phyloP scores from a whole-genome alignment of 2,888 invertebrate species.

The Drosophila colorata region DNA sequence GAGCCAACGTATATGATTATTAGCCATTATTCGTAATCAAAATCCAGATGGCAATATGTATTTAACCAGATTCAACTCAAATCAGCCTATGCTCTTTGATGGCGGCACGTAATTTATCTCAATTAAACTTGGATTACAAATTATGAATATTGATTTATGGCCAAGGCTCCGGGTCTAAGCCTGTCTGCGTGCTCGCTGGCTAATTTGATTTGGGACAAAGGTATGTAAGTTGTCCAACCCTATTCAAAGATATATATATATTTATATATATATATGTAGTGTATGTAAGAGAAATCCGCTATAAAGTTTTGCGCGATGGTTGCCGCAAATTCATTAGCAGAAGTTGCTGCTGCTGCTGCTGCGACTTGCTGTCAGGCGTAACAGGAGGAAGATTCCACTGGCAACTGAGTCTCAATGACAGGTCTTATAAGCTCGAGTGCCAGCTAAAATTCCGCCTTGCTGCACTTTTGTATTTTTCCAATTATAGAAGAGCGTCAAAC shows the following conservation, averaged over 20 bases:
- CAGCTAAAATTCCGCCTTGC: conserved; percentile 30
- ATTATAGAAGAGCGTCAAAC: conserved; percentile 64
- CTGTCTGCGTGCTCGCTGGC: conserved; percentile 6
- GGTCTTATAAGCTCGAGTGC: conserved; percentile 19
- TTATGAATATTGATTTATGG: conserved; percentile 71
- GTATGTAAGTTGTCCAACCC: conserved; percentile 26
- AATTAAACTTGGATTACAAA: conserved; percentile 65
- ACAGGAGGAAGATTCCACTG: conserved; percentile 23
- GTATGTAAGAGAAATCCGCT: conserved; percentile 3
- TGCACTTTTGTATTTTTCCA: conserved; percentile 63
- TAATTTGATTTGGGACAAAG: conserved; percentile 45
- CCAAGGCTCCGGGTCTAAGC: conserved; percentile 1
- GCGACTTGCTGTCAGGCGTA: conserved; percentile 4
- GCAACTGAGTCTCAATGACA: conserved; percentile 15
- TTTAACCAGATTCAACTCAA: conserved; percentile 3
- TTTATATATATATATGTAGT: background rate
- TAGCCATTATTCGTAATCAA: conserved; percentile 33
- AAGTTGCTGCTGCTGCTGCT: conserved; percentile 26
- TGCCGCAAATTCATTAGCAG: conserved; percentile 42
- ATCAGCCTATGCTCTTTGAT: conserved; percentile 6
- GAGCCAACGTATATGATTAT: conserved; percentile 7
- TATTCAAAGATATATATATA: conserved; percentile 13
- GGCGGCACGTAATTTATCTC: conserved; percentile 57
- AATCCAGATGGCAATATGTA: background rate
- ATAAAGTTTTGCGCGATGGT: conserved; percentile 13